Percentiles rank a stretch among this genome's conserved stretches.
Evolutionary conservation across 2,113 vertebrate genomes (phyloP).

Genomic region (zebrafish (Danio rerio)): DNA sequence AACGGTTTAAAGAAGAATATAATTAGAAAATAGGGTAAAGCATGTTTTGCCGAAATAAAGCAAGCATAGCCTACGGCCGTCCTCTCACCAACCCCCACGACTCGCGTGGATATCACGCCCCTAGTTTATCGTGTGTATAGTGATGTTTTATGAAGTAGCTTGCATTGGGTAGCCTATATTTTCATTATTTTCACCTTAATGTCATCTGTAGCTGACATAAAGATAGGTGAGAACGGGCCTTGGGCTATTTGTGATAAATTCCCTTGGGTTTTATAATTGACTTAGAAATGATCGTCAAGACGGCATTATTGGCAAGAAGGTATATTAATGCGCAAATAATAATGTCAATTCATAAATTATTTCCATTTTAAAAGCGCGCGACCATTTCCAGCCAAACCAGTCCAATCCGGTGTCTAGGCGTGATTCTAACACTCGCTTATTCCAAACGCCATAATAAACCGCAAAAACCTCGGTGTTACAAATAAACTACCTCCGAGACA

Average conservation of each 20-base stretch:
- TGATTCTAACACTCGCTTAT: slow-evolving; percentile 33
- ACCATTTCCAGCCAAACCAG: slow-evolving; percentile 50
- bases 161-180: not conserved
- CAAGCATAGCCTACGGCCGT: slow-evolving; percentile 43
- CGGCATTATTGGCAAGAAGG: not conserved
- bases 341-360: not conserved
- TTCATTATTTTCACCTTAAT: not conserved
- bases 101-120: slow-evolving; percentile 46
- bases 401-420: slow-evolving; percentile 55
- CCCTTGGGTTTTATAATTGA: not conserved
- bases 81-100: slow-evolving; percentile 56
- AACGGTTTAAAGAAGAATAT: not conserved
- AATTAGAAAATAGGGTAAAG: not conserved
- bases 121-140: not conserved
- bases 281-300: not conserved
- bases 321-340: not conserved
- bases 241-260: not conserved
- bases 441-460: not conserved
- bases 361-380: not conserved
- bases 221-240: slow-evolving; percentile 1
- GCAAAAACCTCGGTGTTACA: not conserved
- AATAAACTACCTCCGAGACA: not conserved
- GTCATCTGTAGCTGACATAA: not conserved
- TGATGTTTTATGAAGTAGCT: not conserved
- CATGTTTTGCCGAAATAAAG: no score